phyloP scores from a whole-genome alignment of 2,797 vertebrate genomes.

The Characodon lateralis region DNA sequence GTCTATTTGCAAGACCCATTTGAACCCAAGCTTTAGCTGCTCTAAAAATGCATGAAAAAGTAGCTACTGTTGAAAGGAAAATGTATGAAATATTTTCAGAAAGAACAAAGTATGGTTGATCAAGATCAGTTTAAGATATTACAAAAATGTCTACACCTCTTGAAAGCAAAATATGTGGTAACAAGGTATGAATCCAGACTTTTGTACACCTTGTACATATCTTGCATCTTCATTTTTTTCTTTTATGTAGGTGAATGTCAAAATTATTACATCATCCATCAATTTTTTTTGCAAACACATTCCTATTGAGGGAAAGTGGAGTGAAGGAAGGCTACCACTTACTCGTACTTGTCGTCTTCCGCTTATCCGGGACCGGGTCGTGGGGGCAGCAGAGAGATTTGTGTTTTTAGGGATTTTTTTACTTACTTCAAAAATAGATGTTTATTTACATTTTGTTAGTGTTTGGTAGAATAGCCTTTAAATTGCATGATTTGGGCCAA shows the following conservation, averaged over 20 bases:
- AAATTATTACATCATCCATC: not conserved
- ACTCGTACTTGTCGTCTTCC: no score
- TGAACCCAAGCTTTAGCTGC: not conserved
- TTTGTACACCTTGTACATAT: not conserved
- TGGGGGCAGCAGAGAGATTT: no score
- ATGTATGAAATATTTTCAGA: not conserved
- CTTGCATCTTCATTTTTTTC: not conserved
- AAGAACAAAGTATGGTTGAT: not conserved
- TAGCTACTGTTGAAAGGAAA: not conserved
- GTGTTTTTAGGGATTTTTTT: no score
- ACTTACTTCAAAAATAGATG: no score
- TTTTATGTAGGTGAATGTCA: not conserved
- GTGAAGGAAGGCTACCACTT: not conserved
- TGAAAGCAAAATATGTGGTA: not conserved
- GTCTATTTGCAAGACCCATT: no score
- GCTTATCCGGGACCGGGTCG: no score
- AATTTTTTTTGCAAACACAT: not conserved
- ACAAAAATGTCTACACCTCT: not conserved
- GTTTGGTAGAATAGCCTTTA: no score
- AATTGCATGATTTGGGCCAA: no score
- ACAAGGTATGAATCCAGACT: not conserved
- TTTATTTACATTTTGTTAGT: no score
- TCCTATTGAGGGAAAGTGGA: not conserved
- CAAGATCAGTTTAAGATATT: not conserved
- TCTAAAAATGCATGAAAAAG: not conserved